Base-by-base conservation (phyloP, 1,140 invertebrate species). In the Diabrotica virgifera region DNA sequence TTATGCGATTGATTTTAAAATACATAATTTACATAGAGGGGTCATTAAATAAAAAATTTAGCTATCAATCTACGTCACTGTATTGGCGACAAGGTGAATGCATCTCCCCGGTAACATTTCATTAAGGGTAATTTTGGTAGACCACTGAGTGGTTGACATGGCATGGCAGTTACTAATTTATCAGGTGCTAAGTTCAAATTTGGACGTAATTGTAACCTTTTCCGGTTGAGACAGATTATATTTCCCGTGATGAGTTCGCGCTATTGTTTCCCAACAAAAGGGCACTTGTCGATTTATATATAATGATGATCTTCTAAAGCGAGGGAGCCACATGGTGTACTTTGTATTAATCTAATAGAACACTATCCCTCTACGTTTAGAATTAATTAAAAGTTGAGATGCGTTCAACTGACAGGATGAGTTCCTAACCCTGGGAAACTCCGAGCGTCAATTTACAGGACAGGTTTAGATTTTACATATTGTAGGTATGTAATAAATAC, bases 381-480 rank as follows among this genome's bases (percentile, higher is more conserved):
- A 71, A 73, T 73, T 74, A 74, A 74, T 74, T 73, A 72, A 65
- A 68, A 72, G 65, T 67, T 63, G 65, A 65, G 66, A 70, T 66
- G 62, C 50, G 60, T 61, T 59, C 62, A 51, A 59, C 58, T 59
- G 58, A 59, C 37, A 50, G 36, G 50, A 24, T 9, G 50, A 46
- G 40, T 24, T 46, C 59, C 35, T 59, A 24, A 38, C 58, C 24
- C n/a, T 59, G 58, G 58, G 58, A 59, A 59, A 37, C 37, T 13
- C 10, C 3, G 36, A 14, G 7, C 38, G 50, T 59, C 37, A 38
- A n/a, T 59, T 5, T 13, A 51, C 13, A 13, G 50, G 58, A 12
- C 37, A 38, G 58, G 7, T 59, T 59, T 46, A 6, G 8, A 46
- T 46, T 46, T 46, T 46, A 3, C 6, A 24, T 24, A 24, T 2